A percentile compares a stretch with the other conserved stretches of the same genome.
These are phyloP conservation scores for Philypnodon macrostomus DNA, from an alignment of 2,797 vertebrate genomes.

Conservation along the genomic window DNA sequence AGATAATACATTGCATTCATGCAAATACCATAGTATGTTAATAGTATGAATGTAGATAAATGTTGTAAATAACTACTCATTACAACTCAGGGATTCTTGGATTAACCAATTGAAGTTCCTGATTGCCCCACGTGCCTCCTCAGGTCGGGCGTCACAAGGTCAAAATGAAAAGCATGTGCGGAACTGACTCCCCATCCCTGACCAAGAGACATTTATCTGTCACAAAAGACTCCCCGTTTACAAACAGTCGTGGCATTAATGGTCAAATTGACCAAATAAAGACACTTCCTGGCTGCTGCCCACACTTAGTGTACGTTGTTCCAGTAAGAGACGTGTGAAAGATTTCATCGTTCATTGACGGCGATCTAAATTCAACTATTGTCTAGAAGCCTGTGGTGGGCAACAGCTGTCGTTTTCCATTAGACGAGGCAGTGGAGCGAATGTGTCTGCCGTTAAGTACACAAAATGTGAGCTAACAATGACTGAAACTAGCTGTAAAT, in stretches of 20 bases:
- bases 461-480: slow-evolving; percentile 1
- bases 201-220: background rate
- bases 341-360: slow-evolving; percentile 8
- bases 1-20: no score
- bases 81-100: no score
- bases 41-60: no score
- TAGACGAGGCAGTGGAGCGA: background rate
- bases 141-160: slow-evolving; percentile 80
- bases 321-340: fast-evolving
- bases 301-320: background rate
- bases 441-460: slow-evolving; percentile 15
- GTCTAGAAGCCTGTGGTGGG: no score
- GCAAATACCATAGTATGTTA: no score
- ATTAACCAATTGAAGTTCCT: slow-evolving; percentile 24
- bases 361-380: background rate
- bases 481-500: slow-evolving; percentile 1
- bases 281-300: no score
- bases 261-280: fast-evolving
- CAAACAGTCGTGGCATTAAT: background rate
- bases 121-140: slow-evolving; percentile 59
- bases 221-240: background rate
- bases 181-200: slow-evolving; percentile 31
- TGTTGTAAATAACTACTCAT: no score
- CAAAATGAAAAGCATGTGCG: slow-evolving; percentile 63
- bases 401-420: fast-evolving